These are phyloP conservation scores for Machimus atricapillus DNA, from an alignment of 2,888 invertebrate species.

Conservation along the genomic window DNA sequence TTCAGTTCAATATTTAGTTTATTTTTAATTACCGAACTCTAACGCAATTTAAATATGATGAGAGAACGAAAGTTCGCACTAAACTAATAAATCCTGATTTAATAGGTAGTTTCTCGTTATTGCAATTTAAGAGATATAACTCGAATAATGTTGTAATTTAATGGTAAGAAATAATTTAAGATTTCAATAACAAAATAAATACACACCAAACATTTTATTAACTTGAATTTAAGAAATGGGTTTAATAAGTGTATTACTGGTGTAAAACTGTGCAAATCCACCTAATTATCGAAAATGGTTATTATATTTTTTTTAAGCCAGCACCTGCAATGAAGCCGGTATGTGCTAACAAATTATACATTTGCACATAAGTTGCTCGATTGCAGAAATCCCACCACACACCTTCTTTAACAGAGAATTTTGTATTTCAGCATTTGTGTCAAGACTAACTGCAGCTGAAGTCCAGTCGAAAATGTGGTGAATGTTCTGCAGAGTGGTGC, in stretches of 20 bases:
- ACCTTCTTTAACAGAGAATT: not conserved
- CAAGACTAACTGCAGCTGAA: not conserved
- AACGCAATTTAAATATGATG: not conserved
- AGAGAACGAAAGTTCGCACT: not conserved
- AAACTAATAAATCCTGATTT: too few species aligned
- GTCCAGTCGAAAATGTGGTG: not conserved
- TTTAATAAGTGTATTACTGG: too few species aligned
- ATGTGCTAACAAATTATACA: not conserved
- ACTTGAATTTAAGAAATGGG: not conserved
- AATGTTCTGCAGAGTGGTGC: conserved; percentile 6
- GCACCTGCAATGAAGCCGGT: not conserved
- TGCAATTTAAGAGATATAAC: not conserved
- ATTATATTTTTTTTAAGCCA: not conserved
- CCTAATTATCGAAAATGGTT: not conserved
- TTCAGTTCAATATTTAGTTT: not conserved
- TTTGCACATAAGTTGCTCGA: not conserved
- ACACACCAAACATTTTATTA: too few species aligned
- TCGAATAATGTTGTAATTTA: not conserved
- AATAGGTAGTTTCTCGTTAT: not conserved
- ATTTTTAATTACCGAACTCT: not conserved
- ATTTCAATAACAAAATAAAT: not conserved
- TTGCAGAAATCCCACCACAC: not conserved
- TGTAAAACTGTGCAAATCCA: too few species aligned
- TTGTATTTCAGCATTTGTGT: conserved; percentile 27
- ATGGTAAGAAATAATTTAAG: not conserved